Percentiles rank a stretch among this genome's conserved stretches.
These are phyloP conservation scores for Bufo bufo DNA, from an alignment of 2,113 vertebrate genomes.

Conservation along the genomic window DNA sequence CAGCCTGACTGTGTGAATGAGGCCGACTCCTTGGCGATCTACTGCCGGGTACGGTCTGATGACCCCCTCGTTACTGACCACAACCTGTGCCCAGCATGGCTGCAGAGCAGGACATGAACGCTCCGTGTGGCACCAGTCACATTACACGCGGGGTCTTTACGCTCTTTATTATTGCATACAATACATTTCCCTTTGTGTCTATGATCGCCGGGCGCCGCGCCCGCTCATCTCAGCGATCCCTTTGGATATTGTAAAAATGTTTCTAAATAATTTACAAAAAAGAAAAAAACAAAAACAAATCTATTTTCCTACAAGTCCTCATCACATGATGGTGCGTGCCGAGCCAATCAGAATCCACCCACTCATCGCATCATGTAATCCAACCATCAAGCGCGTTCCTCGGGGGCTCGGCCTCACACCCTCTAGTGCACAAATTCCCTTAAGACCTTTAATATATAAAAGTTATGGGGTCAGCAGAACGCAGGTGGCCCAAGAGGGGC, in stretches of 20 bases:
- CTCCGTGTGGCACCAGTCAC: not conserved
- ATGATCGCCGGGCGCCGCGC: not conserved
- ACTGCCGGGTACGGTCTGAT: no score
- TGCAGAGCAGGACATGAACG: no score
- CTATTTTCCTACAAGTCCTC: not conserved
- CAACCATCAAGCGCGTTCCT: slow-evolving; percentile 1
- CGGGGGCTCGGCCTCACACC: slow-evolving; percentile 10
- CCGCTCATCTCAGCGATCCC: not conserved
- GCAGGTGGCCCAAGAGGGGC: not conserved
- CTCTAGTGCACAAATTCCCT: not conserved
- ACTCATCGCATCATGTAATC: not conserved
- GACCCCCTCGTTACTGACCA: no score
- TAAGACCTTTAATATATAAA: slow-evolving; percentile 5
- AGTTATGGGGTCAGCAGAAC: slow-evolving; percentile 3
- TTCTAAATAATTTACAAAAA: slow-evolving; percentile 47
- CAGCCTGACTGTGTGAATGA: no score
- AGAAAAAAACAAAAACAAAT: not conserved
- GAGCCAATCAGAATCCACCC: slow-evolving; percentile 24
- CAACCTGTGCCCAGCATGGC: no score
- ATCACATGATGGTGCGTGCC: not conserved
- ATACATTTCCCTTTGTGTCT: slow-evolving; percentile 39
- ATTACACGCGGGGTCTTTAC: not conserved
- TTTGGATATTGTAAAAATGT: slow-evolving; percentile 39
- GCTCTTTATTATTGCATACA: slow-evolving; percentile 47
- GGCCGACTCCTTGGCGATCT: no score